Conservation (phyloP, 2,888 invertebrate species). For the Cantharis nigra region DNA sequence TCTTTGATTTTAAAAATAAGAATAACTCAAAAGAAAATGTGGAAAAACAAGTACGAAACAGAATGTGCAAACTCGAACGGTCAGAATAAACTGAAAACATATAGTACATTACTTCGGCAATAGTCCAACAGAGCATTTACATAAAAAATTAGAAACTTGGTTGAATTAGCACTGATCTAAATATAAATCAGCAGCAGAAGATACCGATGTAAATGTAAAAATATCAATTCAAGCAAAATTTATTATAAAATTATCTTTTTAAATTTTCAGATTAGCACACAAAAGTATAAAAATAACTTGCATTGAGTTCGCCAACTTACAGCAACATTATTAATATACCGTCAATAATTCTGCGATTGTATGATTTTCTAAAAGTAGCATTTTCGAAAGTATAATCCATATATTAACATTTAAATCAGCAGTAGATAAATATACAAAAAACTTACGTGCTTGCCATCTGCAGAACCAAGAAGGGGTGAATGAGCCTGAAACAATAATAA, state of each 20-base stretch:
- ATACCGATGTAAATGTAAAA: slow-evolving; percentile 6
- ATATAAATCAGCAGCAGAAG: not conserved
- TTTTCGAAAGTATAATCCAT: not conserved
- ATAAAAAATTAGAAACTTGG: slow-evolving; percentile 23
- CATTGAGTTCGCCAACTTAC: not conserved
- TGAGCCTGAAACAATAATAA: slow-evolving; percentile 67
- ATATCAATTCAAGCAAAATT: not conserved
- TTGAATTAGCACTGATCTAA: slow-evolving; percentile 19
- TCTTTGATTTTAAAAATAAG: not conserved
- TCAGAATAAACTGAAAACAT: slow-evolving; percentile 14
- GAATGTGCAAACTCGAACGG: slow-evolving; percentile 5
- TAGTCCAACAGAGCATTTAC: slow-evolving; percentile 18
- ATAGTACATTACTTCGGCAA: slow-evolving; percentile 17
- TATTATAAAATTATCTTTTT: slow-evolving; percentile 2
- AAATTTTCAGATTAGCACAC: not conserved
- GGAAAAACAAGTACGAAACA: not conserved
- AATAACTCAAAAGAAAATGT: not conserved
- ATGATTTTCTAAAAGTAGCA: not conserved
- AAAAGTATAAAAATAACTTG: not conserved
- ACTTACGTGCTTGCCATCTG: slow-evolving; percentile 65
- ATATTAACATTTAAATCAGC: not conserved
- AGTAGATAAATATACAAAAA: not conserved
- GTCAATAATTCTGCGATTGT: not conserved
- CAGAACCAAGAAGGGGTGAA: slow-evolving; percentile 66
- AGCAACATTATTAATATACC: not conserved